These are phyloP conservation scores for Casuarius casuarius DNA, from an alignment of 2,113 vertebrate genomes.

Conservation along the genomic window DNA sequence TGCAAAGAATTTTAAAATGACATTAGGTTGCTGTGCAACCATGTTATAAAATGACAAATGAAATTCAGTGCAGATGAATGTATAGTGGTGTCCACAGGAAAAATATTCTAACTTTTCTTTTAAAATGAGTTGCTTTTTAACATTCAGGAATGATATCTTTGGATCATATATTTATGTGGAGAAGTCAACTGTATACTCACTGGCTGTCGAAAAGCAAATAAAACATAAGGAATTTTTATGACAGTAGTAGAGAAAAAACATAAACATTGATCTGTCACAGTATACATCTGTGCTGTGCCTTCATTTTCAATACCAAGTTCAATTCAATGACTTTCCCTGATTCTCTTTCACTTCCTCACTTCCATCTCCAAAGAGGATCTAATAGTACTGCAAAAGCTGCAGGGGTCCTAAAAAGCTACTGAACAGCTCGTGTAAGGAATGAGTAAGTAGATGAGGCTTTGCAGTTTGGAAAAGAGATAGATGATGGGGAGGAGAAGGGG, in stretches of 20 bases:
- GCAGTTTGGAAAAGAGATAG: not conserved
- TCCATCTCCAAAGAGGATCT: not conserved
- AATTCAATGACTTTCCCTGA: not conserved
- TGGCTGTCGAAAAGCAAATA: constrained; percentile 37
- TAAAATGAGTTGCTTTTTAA: constrained; percentile 36
- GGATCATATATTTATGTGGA: constrained; percentile 8
- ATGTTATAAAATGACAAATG: constrained; percentile 7
- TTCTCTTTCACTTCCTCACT: not conserved
- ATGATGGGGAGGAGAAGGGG: not conserved
- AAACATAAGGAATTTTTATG: constrained; percentile 11
- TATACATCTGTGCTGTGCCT: not conserved
- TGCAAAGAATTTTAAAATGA: constrained; percentile 18
- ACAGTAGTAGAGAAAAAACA: not conserved
- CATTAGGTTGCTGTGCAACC: constrained; percentile 52
- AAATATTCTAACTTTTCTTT: constrained; percentile 19
- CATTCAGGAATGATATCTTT: not conserved
- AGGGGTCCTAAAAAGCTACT: not conserved
- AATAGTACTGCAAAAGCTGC: not conserved
- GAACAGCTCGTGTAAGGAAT: not conserved
- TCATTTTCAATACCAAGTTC: not conserved
- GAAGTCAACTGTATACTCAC: not conserved
- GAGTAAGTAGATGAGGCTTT: not conserved
- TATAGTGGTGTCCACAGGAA: constrained; percentile 36
- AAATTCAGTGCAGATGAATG: not conserved
- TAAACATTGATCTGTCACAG: not conserved